These are phyloP conservation scores for Caenorhabditis brenneri DNA, from an alignment of 1,140 invertebrate species.

Conservation along the genomic window DNA sequence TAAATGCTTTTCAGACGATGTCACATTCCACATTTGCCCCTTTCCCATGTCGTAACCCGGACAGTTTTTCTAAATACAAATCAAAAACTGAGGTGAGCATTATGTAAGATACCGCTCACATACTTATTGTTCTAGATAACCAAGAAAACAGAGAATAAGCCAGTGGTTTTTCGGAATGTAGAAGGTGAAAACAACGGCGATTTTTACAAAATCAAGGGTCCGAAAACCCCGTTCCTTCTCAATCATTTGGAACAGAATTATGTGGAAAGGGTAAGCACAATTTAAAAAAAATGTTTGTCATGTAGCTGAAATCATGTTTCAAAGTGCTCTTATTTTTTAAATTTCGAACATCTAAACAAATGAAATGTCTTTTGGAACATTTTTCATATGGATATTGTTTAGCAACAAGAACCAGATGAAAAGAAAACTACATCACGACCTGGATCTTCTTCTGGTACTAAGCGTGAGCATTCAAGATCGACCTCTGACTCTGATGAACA, in stretches of 20 bases:
- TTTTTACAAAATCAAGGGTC: not conserved
- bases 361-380: too few species aligned
- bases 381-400: not conserved
- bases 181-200: conserved; percentile 25
- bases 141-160: not conserved
- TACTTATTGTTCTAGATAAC: too few species aligned
- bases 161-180: not conserved
- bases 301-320: too few species aligned
- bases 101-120: too few species aligned
- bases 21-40: not conserved
- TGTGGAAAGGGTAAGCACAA: not conserved
- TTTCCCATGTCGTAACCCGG: not conserved
- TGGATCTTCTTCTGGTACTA: not conserved
- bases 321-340: too few species aligned
- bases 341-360: too few species aligned
- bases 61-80: not conserved
- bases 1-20: not conserved
- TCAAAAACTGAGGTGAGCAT: not conserved
- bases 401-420: not conserved
- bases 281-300: too few species aligned
- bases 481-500: not conserved
- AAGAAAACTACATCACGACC: not conserved
- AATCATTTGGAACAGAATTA: not conserved
- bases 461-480: not conserved
- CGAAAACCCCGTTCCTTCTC: not conserved